phyloP scores from a whole-genome alignment of 2,113 vertebrate genomes.

The Calcarius ornatus region DNA sequence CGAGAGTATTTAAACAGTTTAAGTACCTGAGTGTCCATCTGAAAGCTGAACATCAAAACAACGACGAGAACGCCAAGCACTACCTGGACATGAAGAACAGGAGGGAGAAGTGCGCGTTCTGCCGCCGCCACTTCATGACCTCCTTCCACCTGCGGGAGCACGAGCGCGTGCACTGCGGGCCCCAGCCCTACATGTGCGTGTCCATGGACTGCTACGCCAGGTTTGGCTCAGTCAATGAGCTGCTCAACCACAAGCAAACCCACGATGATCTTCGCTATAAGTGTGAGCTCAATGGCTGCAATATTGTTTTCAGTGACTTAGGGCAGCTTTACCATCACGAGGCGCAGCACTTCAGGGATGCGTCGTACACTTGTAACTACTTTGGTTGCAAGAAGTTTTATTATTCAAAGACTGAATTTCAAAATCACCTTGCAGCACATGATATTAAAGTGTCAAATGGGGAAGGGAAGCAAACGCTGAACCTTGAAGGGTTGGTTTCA shows the following conservation, averaged over 20 bases:
- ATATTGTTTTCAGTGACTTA: conserved; percentile 88
- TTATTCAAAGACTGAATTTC: conserved; percentile 91
- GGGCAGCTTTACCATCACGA: conserved; percentile 96
- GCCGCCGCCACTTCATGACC: conserved; percentile 90
- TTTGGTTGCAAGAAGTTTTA: conserved; percentile 91
- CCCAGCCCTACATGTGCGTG: conserved; percentile 86
- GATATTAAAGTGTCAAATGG: conserved; percentile 78
- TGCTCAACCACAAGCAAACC: conserved; percentile 89
- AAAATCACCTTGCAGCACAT: conserved; percentile 88
- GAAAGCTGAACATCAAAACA: conserved; percentile 88
- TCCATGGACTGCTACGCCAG: conserved; percentile 86
- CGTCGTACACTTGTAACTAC: conserved; percentile 86
- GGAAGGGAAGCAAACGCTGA: conserved; percentile 58
- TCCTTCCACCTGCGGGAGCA: conserved; percentile 90
- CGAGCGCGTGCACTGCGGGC: conserved; percentile 83
- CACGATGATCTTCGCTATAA: conserved; percentile 89
- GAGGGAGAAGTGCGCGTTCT: conserved; percentile 91
- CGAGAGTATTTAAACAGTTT: conserved; percentile 89
- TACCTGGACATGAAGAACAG: conserved; percentile 92
- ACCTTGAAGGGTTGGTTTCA: conserved; percentile 52
- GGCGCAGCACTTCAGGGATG: conserved; percentile 95
- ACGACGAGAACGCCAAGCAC: conserved; percentile 89
- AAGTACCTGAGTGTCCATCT: conserved; percentile 94
- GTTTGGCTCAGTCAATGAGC: conserved; percentile 86
- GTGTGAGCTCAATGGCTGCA: conserved; percentile 91